Evolutionary conservation across 2,888 invertebrate species (phyloP).

Genomic region (Priocnemis perturbator): DNA sequence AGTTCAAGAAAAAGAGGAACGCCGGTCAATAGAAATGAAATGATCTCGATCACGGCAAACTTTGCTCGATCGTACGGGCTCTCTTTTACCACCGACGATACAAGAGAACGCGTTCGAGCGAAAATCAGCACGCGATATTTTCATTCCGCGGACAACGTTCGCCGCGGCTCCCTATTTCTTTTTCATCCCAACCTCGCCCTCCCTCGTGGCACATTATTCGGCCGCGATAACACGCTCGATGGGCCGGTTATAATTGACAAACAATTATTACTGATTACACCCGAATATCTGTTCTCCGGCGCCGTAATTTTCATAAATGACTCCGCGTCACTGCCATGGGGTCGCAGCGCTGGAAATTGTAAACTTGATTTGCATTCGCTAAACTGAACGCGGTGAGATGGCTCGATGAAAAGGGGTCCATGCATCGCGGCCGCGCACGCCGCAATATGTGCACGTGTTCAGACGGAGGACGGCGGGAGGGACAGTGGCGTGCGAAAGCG

Average conservation of each 20-base stretch:
- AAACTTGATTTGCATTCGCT: constrained; percentile 24
- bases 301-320: constrained; percentile 9
- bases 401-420: constrained; percentile 36
- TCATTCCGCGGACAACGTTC: too few relatives aligned
- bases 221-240: too few relatives aligned
- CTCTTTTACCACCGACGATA: too few relatives aligned
- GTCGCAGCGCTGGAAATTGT: constrained; percentile 32
- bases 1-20: too few relatives aligned
- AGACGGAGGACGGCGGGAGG: constrained; percentile 6
- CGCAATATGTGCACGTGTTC: constrained; percentile 16
- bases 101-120: too few relatives aligned
- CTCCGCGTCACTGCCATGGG: constrained; percentile 8
- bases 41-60: too few relatives aligned
- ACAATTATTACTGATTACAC: neutral
- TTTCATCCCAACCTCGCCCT: too few relatives aligned
- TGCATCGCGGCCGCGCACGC: constrained; percentile 10
- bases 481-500: constrained; percentile 8
- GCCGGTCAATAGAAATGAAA: too few relatives aligned
- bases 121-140: too few relatives aligned
- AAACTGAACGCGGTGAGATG: constrained; percentile 5
- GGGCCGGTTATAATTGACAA: neutral
- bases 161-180: too few relatives aligned
- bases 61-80: too few relatives aligned
- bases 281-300: neutral
- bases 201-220: too few relatives aligned